Evolutionary conservation across 2,797 vertebrate species (phyloP).

Genomic region (Clamator glandarius): DNA sequence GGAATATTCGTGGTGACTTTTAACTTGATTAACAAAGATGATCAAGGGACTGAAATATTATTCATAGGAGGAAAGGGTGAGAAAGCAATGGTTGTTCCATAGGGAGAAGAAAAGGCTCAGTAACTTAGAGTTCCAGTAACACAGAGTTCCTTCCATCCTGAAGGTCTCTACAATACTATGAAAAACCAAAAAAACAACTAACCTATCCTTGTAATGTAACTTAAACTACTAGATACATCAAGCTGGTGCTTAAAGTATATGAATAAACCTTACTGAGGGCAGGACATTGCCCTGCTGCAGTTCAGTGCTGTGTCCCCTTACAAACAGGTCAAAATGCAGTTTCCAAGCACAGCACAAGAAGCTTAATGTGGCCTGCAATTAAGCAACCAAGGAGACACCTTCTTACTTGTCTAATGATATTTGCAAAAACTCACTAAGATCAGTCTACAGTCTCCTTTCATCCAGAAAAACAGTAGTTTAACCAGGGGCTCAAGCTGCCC

Average conservation of each 20-base stretch:
- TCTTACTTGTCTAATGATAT: neutral
- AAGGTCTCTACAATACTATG: rapidly evolving
- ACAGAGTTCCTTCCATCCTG: neutral
- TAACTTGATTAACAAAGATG: neutral
- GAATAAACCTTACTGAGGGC: neutral
- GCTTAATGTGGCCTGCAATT: neutral
- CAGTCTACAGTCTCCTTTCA: neutral
- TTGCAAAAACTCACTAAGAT: neutral
- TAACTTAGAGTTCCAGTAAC: too few relatives aligned
- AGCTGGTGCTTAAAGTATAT: rapidly evolving
- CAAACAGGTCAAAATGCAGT: neutral
- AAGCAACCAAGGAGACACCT: neutral
- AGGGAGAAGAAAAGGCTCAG: neutral
- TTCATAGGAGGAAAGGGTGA: neutral
- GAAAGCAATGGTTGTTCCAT: neutral
- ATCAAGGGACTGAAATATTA: neutral
- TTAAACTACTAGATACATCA: rapidly evolving
- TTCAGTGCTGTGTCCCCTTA: neutral
- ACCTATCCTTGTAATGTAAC: rapidly evolving
- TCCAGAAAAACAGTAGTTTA: neutral
- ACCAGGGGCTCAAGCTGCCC: rapidly evolving
- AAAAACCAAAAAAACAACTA: neutral
- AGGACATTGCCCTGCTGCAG: rapidly evolving
- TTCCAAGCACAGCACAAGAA: neutral
- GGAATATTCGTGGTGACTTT: neutral